These are phyloP conservation scores for Stegana nigrithorax DNA, from an alignment of 2,888 invertebrate species.

Conservation along the genomic window DNA sequence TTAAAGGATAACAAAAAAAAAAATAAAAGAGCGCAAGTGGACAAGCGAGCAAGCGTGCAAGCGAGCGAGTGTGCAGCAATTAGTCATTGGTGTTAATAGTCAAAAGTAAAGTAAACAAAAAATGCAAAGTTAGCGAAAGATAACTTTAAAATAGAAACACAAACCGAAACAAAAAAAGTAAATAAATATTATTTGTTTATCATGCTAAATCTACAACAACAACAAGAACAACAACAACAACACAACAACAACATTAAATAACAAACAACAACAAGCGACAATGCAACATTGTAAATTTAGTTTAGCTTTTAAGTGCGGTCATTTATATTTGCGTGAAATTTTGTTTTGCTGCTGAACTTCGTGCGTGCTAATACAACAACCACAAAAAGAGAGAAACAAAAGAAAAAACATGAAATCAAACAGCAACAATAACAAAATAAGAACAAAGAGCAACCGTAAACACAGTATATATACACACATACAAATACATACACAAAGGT, in stretches of 20 bases:
- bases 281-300: constrained; percentile 56
- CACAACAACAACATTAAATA: no score
- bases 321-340: constrained; percentile 49
- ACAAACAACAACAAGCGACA: constrained; percentile 42
- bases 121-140: constrained; percentile 1
- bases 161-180: no score
- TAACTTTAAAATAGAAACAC: constrained; percentile 7
- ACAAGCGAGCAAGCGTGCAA: constrained; percentile 12
- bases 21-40: no score
- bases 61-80: constrained; percentile 26
- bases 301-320: constrained; percentile 24
- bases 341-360: constrained; percentile 32
- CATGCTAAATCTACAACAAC: constrained; percentile 10
- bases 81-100: constrained; percentile 29
- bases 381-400: neutral
- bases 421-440: neutral
- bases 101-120: neutral
- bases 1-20: no score
- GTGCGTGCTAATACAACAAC: constrained; percentile 8
- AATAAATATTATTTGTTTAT: neutral
- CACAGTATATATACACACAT: neutral
- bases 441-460: no score
- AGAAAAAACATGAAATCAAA: neutral
- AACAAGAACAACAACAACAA: constrained; percentile 28
- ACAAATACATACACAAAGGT: neutral